These are phyloP conservation scores for Drosophila anomelani DNA, from an alignment of 2,888 invertebrate genomes.

Conservation along the genomic window DNA sequence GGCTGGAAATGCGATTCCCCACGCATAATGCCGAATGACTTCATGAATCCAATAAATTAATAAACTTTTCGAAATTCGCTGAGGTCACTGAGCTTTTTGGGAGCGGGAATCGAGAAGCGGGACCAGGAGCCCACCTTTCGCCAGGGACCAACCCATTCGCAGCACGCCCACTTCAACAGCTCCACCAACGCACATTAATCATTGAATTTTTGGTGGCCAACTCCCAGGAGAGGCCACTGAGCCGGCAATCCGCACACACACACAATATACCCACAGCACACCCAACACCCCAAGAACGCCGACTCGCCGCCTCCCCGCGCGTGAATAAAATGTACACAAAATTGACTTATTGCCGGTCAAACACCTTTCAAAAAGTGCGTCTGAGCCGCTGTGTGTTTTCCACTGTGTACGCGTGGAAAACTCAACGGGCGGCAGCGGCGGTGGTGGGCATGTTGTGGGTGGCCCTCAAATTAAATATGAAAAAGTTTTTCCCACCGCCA, in stretches of 20 bases:
- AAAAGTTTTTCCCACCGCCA: conserved; percentile 69
- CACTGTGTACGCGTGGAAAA: conserved; percentile 35
- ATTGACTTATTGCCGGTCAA: conserved; percentile 81
- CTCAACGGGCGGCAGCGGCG: conserved; percentile 15
- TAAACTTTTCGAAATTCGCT: conserved; percentile 79
- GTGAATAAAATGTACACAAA: conserved; percentile 78
- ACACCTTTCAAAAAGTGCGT: conserved; percentile 72
- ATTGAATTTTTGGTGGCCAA: conserved; percentile 80
- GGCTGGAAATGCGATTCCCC: conserved; percentile 56
- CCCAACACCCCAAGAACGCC: conserved; percentile 12
- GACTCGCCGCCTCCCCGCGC: conserved; percentile 43
- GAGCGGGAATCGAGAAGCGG: conserved; percentile 7
- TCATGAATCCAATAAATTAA: conserved; percentile 81
- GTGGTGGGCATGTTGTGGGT: conserved; percentile 30
- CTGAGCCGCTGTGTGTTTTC: conserved; percentile 43
- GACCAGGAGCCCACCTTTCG: conserved; percentile 26
- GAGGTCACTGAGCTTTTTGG: conserved; percentile 71
- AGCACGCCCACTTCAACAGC: conserved; percentile 68
- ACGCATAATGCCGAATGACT: conserved; percentile 78
- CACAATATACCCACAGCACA: conserved; percentile 18
- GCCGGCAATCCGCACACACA: conserved; percentile 18
- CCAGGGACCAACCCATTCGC: conserved; percentile 69
- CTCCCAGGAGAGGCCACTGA: conserved; percentile 63
- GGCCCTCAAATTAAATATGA: conserved; percentile 77
- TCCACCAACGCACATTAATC: conserved; percentile 73